Evolutionary conservation across 37 sponge, comb jelly and placozoan genomes (phyloP).

Genomic region (Geodia barretti): DNA sequence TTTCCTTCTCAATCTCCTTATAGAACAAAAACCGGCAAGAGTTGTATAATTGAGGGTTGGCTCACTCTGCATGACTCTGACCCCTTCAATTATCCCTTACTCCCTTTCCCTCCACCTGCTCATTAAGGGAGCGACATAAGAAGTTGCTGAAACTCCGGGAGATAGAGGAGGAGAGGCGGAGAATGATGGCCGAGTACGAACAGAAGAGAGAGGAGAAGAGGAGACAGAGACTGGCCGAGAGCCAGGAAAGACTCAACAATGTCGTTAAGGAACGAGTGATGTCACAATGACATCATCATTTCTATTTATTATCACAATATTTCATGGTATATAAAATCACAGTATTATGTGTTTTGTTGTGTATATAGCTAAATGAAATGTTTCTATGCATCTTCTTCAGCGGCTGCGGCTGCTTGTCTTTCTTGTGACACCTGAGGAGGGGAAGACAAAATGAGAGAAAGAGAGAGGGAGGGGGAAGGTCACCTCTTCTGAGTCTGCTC

Average conservation of each 20-base stretch:
- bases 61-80: no score
- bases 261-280: neutral
- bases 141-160: slow-evolving; percentile 36
- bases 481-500: slow-evolving; percentile 94
- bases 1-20: no score
- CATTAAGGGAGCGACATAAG: slow-evolving; percentile 24
- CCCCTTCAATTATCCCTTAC: no score
- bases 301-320: neutral
- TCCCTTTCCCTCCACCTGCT: no score
- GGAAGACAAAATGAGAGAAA: no score
- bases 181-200: slow-evolving; percentile 15
- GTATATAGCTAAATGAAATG: neutral
- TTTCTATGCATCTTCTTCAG: neutral
- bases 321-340: no score
- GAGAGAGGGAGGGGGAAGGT: no score
- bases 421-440: neutral
- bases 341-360: no score
- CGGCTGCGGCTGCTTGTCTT: neutral
- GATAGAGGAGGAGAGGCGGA: slow-evolving; percentile 20
- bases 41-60: no score
- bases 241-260: no score
- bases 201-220: slow-evolving; percentile 1
- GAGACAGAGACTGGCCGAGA: neutral
- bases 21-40: no score
- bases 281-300: neutral